phyloP scores from a whole-genome alignment of 2,888 invertebrate genomes.

The Cephus sareptanus region DNA sequence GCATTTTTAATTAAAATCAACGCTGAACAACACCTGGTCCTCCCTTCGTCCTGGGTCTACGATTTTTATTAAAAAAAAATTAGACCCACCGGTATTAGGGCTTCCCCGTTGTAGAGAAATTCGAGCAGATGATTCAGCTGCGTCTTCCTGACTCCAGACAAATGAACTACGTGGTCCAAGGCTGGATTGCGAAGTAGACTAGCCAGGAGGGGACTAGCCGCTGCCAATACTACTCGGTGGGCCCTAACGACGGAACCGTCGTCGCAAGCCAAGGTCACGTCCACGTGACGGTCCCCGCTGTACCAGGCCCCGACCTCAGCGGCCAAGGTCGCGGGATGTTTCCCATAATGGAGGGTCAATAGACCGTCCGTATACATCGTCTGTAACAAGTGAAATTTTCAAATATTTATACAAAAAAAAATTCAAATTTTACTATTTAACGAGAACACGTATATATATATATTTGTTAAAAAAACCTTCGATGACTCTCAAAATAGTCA shows the following conservation, averaged over 20 bases:
- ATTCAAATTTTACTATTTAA: constrained; percentile 2
- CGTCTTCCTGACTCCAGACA: constrained; percentile 84
- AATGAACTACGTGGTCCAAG: constrained; percentile 76
- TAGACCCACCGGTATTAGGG: constrained; percentile 77
- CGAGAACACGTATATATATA: background rate
- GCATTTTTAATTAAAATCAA: background rate
- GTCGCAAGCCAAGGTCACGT: constrained; percentile 87
- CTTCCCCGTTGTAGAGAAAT: constrained; percentile 88
- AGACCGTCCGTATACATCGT: constrained; percentile 73
- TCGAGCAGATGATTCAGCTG: constrained; percentile 86
- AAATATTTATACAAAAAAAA: constrained; percentile 8
- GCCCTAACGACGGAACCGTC: constrained; percentile 85
- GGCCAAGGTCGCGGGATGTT: constrained; percentile 92
- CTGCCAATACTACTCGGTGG: constrained; percentile 87
- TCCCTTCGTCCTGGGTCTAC: background rate
- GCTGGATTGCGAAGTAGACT: constrained; percentile 66
- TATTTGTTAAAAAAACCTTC: background rate
- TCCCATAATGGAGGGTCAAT: constrained; percentile 92
- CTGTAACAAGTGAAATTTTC: constrained; percentile 36
- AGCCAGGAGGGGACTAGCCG: constrained; percentile 87
- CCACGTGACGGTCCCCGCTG: constrained; percentile 86
- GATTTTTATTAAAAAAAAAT: background rate
- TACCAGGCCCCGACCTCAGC: constrained; percentile 91
- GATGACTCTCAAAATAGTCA: background rate
- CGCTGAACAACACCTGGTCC: background rate